Percentiles rank a stretch among this genome's conserved stretches.
Evolutionary conservation across 2,113 vertebrate genomes (phyloP).

Genomic region (Ceuthmochares aereus): DNA sequence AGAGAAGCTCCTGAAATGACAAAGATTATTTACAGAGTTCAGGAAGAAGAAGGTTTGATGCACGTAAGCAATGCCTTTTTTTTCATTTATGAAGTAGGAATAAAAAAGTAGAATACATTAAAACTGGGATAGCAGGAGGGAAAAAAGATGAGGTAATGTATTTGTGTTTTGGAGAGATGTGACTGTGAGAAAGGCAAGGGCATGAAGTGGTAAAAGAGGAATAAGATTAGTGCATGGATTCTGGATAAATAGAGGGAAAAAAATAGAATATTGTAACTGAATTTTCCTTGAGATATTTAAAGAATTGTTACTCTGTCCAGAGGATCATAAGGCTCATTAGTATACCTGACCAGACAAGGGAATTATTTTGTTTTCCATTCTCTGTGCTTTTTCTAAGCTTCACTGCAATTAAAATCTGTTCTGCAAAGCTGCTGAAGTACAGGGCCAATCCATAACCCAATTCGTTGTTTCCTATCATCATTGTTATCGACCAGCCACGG

Average conservation of each 20-base stretch:
- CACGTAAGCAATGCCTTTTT: not conserved
- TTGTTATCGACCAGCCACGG: constrained; percentile 30
- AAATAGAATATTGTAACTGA: not conserved
- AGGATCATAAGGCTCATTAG: not conserved
- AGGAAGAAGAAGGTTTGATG: not conserved
- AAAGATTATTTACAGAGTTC: not conserved
- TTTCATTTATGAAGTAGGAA: not conserved
- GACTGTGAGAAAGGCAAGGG: not conserved
- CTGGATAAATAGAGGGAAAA: not conserved
- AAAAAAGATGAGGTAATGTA: not conserved
- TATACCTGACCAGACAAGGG: not conserved
- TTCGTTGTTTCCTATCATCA: constrained; percentile 16
- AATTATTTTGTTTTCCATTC: not conserved
- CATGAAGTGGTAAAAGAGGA: not conserved
- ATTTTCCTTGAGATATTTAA: not conserved
- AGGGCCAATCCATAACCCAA: constrained; percentile 38
- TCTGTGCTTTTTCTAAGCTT: not conserved
- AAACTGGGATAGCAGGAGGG: not conserved
- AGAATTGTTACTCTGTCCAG: not conserved
- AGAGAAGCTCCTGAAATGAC: not conserved
- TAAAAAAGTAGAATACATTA: not conserved
- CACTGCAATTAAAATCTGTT: constrained; percentile 14
- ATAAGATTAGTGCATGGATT: not conserved
- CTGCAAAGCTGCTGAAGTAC: not conserved
- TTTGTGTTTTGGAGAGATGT: not conserved